Conservation (phyloP, 2,888 invertebrate species). For the Drosophila melanosoma region DNA sequence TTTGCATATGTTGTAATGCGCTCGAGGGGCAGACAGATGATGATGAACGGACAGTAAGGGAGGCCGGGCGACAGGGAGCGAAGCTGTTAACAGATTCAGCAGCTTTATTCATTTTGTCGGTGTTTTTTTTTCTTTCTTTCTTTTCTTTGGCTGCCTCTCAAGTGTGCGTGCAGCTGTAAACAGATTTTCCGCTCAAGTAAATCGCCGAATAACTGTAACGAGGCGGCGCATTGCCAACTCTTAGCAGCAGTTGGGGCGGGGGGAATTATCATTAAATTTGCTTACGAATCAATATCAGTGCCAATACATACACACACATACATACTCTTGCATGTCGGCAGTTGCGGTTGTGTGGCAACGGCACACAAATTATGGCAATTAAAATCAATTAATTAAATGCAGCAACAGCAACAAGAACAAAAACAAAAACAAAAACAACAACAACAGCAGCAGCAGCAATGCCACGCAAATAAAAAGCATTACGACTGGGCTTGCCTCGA, state of each 20-base stretch:
- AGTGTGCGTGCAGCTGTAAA: constrained; percentile 81
- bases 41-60: constrained; percentile 4
- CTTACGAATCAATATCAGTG: constrained; percentile 79
- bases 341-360: constrained; percentile 79
- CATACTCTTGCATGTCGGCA: constrained; percentile 54
- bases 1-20: constrained; percentile 52
- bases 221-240: constrained; percentile 52
- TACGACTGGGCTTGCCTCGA: constrained; percentile 44
- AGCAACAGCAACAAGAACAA: constrained; percentile 59
- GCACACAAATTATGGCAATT: constrained; percentile 82
- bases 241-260: neutral
- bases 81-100: constrained; percentile 15
- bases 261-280: constrained; percentile 76
- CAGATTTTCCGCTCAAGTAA: constrained; percentile 80
- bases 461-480: constrained; percentile 52
- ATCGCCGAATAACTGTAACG: constrained; percentile 77
- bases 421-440: neutral
- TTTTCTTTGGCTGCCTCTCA: constrained; percentile 51
- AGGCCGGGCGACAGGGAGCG: neutral
- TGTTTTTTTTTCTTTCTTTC: constrained; percentile 9
- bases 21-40: constrained; percentile 15
- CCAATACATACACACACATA: constrained; percentile 39
- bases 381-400: constrained; percentile 83
- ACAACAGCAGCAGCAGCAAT: constrained; percentile 36
- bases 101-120: constrained; percentile 29